phyloP scores from a whole-genome alignment of 2,888 invertebrate genomes.

The Drosophila diplacantha region DNA sequence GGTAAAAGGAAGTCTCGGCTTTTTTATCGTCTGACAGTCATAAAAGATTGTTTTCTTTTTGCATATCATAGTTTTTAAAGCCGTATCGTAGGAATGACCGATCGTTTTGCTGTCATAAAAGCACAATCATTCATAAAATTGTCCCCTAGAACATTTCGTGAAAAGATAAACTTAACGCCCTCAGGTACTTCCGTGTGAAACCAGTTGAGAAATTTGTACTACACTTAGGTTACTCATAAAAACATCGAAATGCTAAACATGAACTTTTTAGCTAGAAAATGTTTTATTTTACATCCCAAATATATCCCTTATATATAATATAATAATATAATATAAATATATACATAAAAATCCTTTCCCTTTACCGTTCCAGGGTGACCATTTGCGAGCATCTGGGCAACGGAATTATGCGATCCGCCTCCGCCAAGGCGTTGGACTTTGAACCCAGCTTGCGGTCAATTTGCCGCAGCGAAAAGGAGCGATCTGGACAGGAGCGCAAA shows the following conservation, averaged over 20 bases:
- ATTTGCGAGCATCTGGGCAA: constrained; percentile 78
- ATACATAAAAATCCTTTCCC: too few relatives aligned
- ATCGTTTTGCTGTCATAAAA: constrained; percentile 2
- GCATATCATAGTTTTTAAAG: not conserved
- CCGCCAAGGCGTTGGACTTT: constrained; percentile 83
- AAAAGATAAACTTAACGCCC: not conserved
- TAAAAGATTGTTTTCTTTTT: not conserved
- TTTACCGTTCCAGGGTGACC: constrained; percentile 77
- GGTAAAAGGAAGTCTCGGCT: constrained; percentile 3
- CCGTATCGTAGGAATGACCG: not conserved
- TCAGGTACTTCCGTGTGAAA: not conserved
- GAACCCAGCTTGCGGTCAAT: constrained; percentile 84
- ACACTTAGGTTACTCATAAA: not conserved
- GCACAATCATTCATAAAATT: constrained; percentile 10
- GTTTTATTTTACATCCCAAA: not conserved
- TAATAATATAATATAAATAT: too few relatives aligned
- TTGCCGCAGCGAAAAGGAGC: constrained; percentile 83
- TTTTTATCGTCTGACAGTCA: constrained; percentile 4
- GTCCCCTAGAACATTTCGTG: not conserved
- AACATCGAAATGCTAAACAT: not conserved
- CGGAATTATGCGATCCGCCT: constrained; percentile 79
- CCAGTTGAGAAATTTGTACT: not conserved
- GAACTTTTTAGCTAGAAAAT: not conserved
- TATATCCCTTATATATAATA: not conserved
- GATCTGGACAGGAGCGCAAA: constrained; percentile 81